Base-by-base conservation (phyloP, 2,888 invertebrate species). In the Ophion ventricosus region DNA sequence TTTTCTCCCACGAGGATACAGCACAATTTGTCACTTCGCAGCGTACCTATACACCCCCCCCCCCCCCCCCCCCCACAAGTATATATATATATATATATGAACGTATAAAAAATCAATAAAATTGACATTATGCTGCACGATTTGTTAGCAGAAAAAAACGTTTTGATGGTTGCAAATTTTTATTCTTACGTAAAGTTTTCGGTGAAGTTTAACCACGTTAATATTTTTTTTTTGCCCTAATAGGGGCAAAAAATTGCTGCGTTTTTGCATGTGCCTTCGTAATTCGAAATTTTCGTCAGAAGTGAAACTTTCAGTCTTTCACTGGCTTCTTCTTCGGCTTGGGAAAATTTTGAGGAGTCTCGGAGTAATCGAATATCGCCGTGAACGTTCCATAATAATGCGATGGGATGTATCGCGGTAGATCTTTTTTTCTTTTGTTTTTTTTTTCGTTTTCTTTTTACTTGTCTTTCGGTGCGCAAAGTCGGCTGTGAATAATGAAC, bases 401-500 rank as follows among this genome's bases (percentile, higher is more conserved):
- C 49, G 49, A 49, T 40, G 40, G 40, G 40, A 40, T 49, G 49
- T 49, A 14, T 17, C 14, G 14, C 49, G 49, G 49, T 49, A 2
- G 49, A 49, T 49, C 49, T 2, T 49, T 49, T 49, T 49, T 23
- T 26, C 20, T 49, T 69, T 29, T 2, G 57, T 43, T 23, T 78
- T 73, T 69, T 43, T 61, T 57, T 29, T 67, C 5, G n/a, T n/a
- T 66, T 40, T 64, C 35, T 72, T 56, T 77, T 26, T 40, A 69
- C 64, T 14, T 35, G n/a, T 35, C 23, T 66, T 66, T 20, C 66
- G n/a, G 17, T 56, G 10, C 35, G 26, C 49, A 49, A 17, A 59
- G 49, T 59, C 59, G 40, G 56, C 67, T 23, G 81, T 81, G 84
- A 78, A 74, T 81, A 81, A 84, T 81, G 77, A 80, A 81, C 77